These are phyloP conservation scores for Sanderia malayensis DNA, from an alignment of 30 jellyfish, hydroid and myxozoan species.

Conservation along the genomic window DNA sequence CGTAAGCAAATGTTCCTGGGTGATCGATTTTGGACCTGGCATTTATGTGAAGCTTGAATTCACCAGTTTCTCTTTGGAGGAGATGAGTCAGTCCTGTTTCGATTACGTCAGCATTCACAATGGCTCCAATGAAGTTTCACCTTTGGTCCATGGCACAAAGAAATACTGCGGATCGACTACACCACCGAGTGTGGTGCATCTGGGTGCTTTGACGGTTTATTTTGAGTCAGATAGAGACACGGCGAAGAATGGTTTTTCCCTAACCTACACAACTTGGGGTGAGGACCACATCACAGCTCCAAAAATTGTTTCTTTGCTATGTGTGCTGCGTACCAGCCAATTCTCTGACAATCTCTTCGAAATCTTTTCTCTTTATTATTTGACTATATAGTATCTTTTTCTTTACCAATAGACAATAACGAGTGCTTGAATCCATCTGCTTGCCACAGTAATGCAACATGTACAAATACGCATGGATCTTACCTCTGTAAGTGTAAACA, in stretches of 20 bases:
- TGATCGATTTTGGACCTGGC: conserved; percentile 82
- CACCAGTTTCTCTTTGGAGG: conserved; percentile 56
- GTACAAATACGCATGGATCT: conserved; percentile 77
- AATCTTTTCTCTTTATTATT: too few species aligned
- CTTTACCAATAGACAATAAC: conserved; percentile 68
- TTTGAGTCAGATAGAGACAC: conserved; percentile 83
- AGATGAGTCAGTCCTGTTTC: conserved; percentile 69
- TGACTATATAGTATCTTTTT: too few species aligned
- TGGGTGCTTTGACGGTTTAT: conserved; percentile 70
- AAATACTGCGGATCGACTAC: conserved; percentile 56
- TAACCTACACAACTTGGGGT: conserved; percentile 77
- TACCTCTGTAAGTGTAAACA: conserved; percentile 68
- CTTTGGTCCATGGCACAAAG: conserved; percentile 48
- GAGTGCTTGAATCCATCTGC: conserved; percentile 56
- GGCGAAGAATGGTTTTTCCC: conserved; percentile 72
- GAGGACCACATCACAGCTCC: too few species aligned
- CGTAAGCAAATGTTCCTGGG: conserved; percentile 69
- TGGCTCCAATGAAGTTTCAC: conserved; percentile 54
- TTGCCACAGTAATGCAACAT: conserved; percentile 71
- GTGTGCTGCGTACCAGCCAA: too few species aligned
- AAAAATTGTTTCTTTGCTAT: too few species aligned
- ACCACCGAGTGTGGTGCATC: conserved; percentile 61
- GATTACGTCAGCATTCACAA: conserved; percentile 73
- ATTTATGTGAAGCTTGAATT: conserved; percentile 48
- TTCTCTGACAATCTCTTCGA: too few species aligned